Evolutionary conservation across 2,113 vertebrate genomes (phyloP), one percentile per base, ranked within the genome.

Genomic region (Silurus glanis): DNA sequence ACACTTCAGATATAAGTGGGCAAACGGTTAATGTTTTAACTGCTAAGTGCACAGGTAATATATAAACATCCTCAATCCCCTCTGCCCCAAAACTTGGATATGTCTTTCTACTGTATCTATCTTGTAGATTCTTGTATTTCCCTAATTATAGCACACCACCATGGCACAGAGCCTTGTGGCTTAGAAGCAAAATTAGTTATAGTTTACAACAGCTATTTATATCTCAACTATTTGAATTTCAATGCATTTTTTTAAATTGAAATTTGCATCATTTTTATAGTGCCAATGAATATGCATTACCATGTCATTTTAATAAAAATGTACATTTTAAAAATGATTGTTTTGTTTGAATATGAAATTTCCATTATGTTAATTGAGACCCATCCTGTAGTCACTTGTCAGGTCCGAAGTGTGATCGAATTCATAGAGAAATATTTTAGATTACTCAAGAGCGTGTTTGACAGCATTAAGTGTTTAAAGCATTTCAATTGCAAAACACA

Each of bases 221-320:
- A 92, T 64, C 25, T 61, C 7, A 74, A 5, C 6, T 17, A 93
- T 93, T 90, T 92, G 93, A 89, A 91, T 92, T 93, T 92, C 90
- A 88, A 92, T 92, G 93, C 90, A 37, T 37, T 37, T 37, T 90
- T 93, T 93, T 92, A 90, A 88, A 92, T 88, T 89, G 84, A 88
- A 87, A 86, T 92, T 92, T 88, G 64, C 47, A 78, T 88, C 55
- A 89, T 91, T 89, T 90, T 90, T 91, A 83, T 90, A 75, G 56
- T 14, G 51, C 47, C 2, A 85, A 87, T 67, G 51, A 78, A 80
- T 85, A 69, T 67, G 85, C 13, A 71, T 72, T 71, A 37, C 28
- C 80, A 75, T 59, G 23, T 58, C 14, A 85, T 25, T 80, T 85
- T 80, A 58, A 80, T n/a, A 47, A 9, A 25, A 69, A 61, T 19